Percentiles rank a stretch among this genome's conserved stretches.
phyloP scores from a whole-genome alignment of 2,888 invertebrate species.

The Aleiodes alternator region DNA sequence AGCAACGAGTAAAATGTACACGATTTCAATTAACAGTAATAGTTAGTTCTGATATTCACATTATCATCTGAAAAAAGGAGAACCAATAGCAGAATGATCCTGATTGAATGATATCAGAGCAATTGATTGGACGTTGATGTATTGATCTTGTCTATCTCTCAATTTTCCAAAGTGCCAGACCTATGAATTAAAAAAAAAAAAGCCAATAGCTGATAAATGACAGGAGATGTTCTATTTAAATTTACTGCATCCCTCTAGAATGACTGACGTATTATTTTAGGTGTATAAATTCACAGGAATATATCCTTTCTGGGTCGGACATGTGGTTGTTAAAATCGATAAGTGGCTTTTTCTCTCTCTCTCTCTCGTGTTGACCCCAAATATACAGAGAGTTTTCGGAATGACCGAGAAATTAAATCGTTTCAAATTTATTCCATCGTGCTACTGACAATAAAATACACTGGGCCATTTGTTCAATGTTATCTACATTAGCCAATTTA shows the following conservation, averaged over 20 bases:
- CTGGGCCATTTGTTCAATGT: neutral
- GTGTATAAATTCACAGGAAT: constrained; percentile 26
- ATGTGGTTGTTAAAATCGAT: constrained; percentile 30
- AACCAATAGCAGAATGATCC: too few species aligned
- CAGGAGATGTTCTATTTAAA: neutral
- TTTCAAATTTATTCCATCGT: neutral
- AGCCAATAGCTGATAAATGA: too few species aligned
- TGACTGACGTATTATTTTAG: neutral
- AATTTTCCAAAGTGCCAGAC: too few species aligned
- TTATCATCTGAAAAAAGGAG: too few species aligned
- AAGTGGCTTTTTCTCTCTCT: constrained; percentile 2
- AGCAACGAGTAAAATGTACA: too few species aligned
- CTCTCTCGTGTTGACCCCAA: constrained; percentile 20
- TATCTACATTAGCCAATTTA: neutral
- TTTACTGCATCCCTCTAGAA: neutral
- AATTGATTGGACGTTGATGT: too few species aligned
- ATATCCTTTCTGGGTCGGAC: constrained; percentile 28
- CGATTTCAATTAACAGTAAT: too few species aligned
- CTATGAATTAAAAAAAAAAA: too few species aligned
- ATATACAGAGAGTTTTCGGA: constrained; percentile 14
- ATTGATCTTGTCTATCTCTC: too few species aligned
- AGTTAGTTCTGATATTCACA: too few species aligned
- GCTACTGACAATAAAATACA: neutral
- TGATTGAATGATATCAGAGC: too few species aligned
- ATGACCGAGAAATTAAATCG: constrained; percentile 32